These are phyloP conservation scores for Caradrina kadenii DNA, from an alignment of 2,888 invertebrate species.

Conservation along the genomic window DNA sequence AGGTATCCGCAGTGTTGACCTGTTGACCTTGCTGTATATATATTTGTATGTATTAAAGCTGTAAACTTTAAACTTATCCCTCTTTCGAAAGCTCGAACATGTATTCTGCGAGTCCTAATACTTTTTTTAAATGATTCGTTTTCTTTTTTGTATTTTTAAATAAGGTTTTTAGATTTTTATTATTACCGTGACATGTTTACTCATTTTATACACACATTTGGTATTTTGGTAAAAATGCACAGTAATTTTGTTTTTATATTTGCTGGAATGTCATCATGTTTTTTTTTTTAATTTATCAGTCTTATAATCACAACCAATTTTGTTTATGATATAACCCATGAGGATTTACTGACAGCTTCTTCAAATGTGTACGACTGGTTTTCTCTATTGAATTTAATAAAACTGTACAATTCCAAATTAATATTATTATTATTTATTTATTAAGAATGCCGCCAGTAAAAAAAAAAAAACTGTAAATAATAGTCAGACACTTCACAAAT, in stretches of 20 bases:
- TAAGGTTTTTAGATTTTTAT: constrained; percentile 34
- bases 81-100: constrained; percentile 75
- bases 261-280: constrained; percentile 70
- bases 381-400: constrained; percentile 29
- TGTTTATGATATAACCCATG: constrained; percentile 71
- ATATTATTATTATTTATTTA: not conserved
- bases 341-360: constrained; percentile 58
- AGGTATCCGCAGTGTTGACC: constrained; percentile 88
- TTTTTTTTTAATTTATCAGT: constrained; percentile 56
- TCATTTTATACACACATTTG: constrained; percentile 15
- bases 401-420: constrained; percentile 43
- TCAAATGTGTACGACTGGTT: constrained; percentile 23
- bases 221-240: constrained; percentile 51
- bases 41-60: constrained; percentile 74
- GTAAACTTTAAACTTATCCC: constrained; percentile 89
- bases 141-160: constrained; percentile 38
- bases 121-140: constrained; percentile 33
- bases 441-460: constrained; percentile 57
- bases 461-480: constrained; percentile 56
- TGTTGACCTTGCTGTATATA: constrained; percentile 82
- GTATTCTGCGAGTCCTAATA: constrained; percentile 77
- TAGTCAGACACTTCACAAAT: constrained; percentile 23
- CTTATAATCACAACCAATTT: constrained; percentile 61
- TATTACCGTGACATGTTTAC: constrained; percentile 69
- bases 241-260: constrained; percentile 52